A percentile compares a stretch with the other conserved stretches of the same genome.
These are phyloP conservation scores for Leptodirus hochenwartii DNA, from an alignment of 2,888 invertebrate species.

Conservation along the genomic window DNA sequence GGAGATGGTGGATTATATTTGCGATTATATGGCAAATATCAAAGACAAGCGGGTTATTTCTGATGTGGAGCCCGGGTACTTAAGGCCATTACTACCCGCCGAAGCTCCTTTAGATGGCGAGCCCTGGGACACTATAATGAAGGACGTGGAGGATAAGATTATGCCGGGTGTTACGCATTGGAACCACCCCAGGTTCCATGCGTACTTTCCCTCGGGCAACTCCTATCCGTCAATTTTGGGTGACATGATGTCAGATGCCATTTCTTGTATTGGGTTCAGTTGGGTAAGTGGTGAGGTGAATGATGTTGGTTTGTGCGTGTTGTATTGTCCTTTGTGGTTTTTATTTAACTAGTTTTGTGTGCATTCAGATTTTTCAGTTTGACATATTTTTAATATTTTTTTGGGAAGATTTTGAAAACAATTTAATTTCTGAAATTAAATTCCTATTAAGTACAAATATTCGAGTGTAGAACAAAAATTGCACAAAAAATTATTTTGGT, in stretches of 20 bases:
- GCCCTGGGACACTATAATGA: conserved; percentile 75
- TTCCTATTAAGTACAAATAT: too few relatives aligned
- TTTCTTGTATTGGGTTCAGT: conserved; percentile 96
- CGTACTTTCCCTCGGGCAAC: conserved; percentile 97
- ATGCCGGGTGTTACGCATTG: conserved; percentile 96
- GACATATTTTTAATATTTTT: too few relatives aligned
- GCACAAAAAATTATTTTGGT: too few relatives aligned
- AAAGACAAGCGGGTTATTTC: conserved; percentile 71
- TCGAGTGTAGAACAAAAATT: too few relatives aligned
- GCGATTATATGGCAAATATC: conserved; percentile 70
- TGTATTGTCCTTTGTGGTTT: background rate
- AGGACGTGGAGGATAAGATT: conserved; percentile 76
- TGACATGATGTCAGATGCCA: conserved; percentile 91
- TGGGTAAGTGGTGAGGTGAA: conserved; percentile 66
- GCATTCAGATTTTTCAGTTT: too few relatives aligned
- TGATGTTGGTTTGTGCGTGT: too few relatives aligned
- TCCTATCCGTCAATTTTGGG: conserved; percentile 93
- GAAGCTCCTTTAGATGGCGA: conserved; percentile 29
- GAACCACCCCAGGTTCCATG: conserved; percentile 98
- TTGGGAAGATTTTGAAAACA: too few relatives aligned
- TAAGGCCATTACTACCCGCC: conserved; percentile 23
- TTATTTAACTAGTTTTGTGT: too few relatives aligned
- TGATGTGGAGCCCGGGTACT: conserved; percentile 79
- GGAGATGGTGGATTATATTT: conserved; percentile 93
- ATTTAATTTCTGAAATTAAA: too few relatives aligned